phyloP scores from a whole-genome alignment of 2,888 invertebrate species.

The Zele albiditarsus region DNA sequence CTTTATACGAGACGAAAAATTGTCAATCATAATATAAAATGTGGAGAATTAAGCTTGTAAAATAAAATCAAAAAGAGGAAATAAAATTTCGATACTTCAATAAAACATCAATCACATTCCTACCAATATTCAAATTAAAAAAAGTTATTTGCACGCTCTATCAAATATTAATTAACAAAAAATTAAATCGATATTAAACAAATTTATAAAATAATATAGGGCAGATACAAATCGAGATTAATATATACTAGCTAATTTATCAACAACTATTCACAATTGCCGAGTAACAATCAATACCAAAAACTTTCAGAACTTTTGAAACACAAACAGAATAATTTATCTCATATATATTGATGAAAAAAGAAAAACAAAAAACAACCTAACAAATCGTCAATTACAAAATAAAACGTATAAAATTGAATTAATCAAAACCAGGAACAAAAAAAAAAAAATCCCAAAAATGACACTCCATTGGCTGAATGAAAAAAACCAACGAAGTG shows the following conservation, averaged over 20 bases:
- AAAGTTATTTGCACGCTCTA: not conserved
- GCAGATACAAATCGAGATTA: not conserved
- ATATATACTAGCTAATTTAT: not conserved
- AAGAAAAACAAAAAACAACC: not conserved
- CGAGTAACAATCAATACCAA: not conserved
- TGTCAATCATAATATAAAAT: not conserved
- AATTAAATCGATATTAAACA: not conserved
- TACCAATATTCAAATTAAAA: not conserved
- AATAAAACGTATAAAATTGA: no score
- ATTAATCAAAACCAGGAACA: no score
- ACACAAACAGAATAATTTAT: not conserved
- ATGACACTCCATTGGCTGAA: no score
- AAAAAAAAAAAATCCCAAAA: no score
- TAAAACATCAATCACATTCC: not conserved
- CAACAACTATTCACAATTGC: not conserved
- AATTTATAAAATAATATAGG: not conserved
- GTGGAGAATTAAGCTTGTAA: not conserved
- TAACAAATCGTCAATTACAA: not conserved
- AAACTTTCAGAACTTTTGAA: not conserved
- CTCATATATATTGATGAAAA: no score
- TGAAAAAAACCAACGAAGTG: no score
- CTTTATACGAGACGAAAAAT: not conserved
- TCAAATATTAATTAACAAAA: not conserved
- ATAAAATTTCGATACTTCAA: not conserved
- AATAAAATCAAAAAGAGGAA: not conserved